Evolutionary conservation across 2,888 invertebrate species (phyloP), one percentile per base, ranked within the genome.

Genomic region (Fissipunctia ypsillon): DNA sequence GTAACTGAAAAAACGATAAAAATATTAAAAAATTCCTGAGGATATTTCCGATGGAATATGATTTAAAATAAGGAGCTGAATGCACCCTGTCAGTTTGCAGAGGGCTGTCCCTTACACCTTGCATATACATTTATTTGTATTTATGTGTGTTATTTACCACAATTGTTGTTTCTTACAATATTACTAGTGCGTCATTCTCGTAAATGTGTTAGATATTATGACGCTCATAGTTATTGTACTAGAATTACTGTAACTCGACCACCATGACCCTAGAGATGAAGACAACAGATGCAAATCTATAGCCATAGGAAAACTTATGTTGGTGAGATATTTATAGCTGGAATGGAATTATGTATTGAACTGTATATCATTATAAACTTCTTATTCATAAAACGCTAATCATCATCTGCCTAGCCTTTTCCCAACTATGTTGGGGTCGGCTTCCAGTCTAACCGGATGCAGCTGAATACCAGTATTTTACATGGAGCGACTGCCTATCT

Each of bases 251-350:
- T 16, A 43, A 61, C 14, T 31, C 14, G 43, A 16, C 25, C 19
- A 64, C 75, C 48, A 31, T 75, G 64, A 65, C 45, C 67, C 28
- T 6, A 54, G 48, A 78, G 52, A 57, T 57, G 38, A 56, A 45
- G 45, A 31, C 9, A 3, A 28, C 45, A n/a, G 25, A 61, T 31
- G 22, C 14, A 45, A 31, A 67, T 73, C 31, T 52, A n/a, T 10
- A 63, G 50, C 16, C 25, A 9, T 12, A 38, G 38, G 35, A 50
- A 76, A 41, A 56, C 31, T 54, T 52, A 38, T 63, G 4, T 31
- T 25, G 2, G 31, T 43, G 35, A 57, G 41, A 31, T 10, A 28
- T 57, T 79, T n/a, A 25, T 16, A 38, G 6, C 3, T n/a, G 19
- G n/a, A 50, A 19, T 28, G 5, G 14, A 54, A 54, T 35, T 16